These are phyloP conservation scores for Electrona antarctica DNA, from an alignment of 2,113 vertebrate genomes.

Conservation along the genomic window DNA sequence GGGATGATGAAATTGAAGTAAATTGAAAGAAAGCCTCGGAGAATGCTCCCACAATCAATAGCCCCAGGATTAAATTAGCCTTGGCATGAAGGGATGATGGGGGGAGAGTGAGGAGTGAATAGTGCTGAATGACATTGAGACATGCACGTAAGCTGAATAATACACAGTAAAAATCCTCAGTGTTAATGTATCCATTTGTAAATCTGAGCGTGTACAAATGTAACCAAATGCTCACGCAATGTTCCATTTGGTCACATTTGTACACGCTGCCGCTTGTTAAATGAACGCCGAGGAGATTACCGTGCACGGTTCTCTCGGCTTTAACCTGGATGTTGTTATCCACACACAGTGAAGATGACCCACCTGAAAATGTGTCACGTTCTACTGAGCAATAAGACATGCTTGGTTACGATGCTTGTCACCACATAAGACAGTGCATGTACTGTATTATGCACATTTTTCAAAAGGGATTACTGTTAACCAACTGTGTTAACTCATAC, in stretches of 20 bases:
- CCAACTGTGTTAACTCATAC: conserved; percentile 6
- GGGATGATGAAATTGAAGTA: conserved; percentile 78
- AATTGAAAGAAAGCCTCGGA: conserved; percentile 80
- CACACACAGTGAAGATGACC: conserved; percentile 57
- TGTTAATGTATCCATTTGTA: no score
- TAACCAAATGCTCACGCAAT: no score
- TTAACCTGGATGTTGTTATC: conserved; percentile 51
- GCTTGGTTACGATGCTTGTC: conserved; percentile 20
- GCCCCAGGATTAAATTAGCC: conserved; percentile 78
- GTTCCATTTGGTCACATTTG: no score
- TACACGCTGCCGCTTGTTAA: no score
- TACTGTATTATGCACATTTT: conserved; percentile 36
- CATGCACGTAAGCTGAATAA: conserved; percentile 75
- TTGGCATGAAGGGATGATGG: conserved; percentile 75
- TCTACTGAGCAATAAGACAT: conserved; percentile 39
- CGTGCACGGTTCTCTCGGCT: conserved; percentile 16
- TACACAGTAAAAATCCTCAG: conserved; percentile 15
- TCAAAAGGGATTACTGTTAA: conserved; percentile 20
- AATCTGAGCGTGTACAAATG: no score
- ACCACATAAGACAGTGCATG: conserved; percentile 12
- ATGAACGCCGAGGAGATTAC: no score
- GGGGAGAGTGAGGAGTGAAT: conserved; percentile 74
- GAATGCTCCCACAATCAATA: conserved; percentile 79
- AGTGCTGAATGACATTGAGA: conserved; percentile 78
- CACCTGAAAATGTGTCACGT: conserved; percentile 50